Base-by-base conservation (phyloP, 1,140 invertebrate genomes). In the Venustaconcha ellipsiformis region DNA sequence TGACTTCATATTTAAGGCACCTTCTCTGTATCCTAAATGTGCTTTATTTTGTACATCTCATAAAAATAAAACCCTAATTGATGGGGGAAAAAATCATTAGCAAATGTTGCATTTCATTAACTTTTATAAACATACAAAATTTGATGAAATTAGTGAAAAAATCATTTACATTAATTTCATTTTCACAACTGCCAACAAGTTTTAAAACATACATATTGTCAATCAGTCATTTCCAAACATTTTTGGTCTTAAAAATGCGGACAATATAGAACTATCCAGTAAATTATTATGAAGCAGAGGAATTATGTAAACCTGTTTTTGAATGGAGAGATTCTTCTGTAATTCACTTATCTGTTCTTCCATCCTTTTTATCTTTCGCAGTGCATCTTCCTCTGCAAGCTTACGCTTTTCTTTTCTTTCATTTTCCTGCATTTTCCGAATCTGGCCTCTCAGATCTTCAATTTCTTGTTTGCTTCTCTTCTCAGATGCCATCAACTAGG, bases 361-460 rank as follows among this genome's bases (percentile, higher is more conserved):
- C 60, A 98, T 89, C 88, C 97, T 96, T 84, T 97, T 97, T 58
- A 99, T 98, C 89, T 98, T 98, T 65, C 96, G 93, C 66, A 98
- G 90, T 0, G 96, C 96, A 89, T 99, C 97, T 87, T 99, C 97
- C 86, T 99, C 97, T 0, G 96, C 96, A 58, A 98, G 89, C 84
- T 98, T 97, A 83, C 97, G 95, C 17, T 95, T 92, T 81, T 97
- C 96, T 87, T 98, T 96, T 4, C 96, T 92, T 89, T 99, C 88
- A 85, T 94, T 95, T 84, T 98, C 97, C 92, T 96, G 90, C 67
- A 92, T 86, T 74, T 87, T 88, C 74, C 90, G 90, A 18, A 92
- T 85, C 70, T 91, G 90, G 64, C 84, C 81, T 65, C 94, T 93
- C 65, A 97, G 91, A 78, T 99, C 97, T 78, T 99, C 97, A 2